Evolutionary conservation across 2,888 invertebrate species (phyloP).

Genomic region (Sacculina carcini): DNA sequence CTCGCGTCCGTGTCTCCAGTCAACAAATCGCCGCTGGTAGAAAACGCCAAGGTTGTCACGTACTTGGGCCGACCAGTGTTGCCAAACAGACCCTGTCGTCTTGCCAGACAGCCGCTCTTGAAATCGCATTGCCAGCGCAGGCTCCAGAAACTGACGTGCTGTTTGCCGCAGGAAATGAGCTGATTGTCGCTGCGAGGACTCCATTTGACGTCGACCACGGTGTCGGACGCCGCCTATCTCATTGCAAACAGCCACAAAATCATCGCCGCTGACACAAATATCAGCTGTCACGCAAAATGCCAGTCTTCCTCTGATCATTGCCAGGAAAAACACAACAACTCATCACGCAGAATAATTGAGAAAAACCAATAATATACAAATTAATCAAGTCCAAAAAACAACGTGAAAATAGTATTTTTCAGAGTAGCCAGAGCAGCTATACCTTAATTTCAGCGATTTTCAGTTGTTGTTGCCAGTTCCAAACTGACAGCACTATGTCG

Average conservation of each 20-base stretch:
- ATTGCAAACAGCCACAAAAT: too few species aligned
- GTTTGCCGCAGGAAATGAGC: slow-evolving; percentile 64
- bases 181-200: slow-evolving; percentile 64
- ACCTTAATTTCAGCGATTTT: slow-evolving; percentile 60
- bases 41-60: slow-evolving; percentile 61
- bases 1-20: slow-evolving; percentile 80
- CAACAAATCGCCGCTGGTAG: slow-evolving; percentile 51
- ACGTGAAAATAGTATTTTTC: too few species aligned
- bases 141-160: slow-evolving; percentile 11
- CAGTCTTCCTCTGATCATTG: too few species aligned
- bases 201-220: slow-evolving; percentile 67
- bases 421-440: too few species aligned
- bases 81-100: slow-evolving; percentile 43
- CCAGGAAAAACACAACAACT: neutral
- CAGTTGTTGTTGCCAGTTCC: slow-evolving; percentile 45
- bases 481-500: slow-evolving; percentile 59
- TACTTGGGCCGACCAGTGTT: slow-evolving; percentile 72
- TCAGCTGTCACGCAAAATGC: too few species aligned
- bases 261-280: too few species aligned
- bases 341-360: neutral
- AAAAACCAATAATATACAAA: too few species aligned
- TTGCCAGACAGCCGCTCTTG: slow-evolving; percentile 6
- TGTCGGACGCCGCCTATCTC: neutral
- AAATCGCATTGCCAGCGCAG: too few species aligned
- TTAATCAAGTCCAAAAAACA: too few species aligned